These are phyloP conservation scores for Lasioglossum morio DNA, from an alignment of 2,888 invertebrate species.

Conservation along the genomic window DNA sequence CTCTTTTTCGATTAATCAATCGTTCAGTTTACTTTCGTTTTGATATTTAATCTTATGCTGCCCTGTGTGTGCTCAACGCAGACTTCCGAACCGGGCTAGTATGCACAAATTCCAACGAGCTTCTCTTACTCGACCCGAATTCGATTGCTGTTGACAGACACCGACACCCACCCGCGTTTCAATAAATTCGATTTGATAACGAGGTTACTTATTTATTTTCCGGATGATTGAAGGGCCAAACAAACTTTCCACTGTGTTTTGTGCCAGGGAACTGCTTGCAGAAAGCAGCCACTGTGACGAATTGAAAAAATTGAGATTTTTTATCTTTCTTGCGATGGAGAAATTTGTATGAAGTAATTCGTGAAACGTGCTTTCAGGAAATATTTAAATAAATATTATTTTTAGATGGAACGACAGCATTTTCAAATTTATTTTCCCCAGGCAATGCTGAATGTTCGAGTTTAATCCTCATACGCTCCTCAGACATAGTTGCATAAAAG, in stretches of 20 bases:
- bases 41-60: slow-evolving; percentile 62
- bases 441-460: not conserved
- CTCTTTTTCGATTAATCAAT: slow-evolving; percentile 45
- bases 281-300: too few relatives aligned
- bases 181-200: not conserved
- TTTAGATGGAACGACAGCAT: too few relatives aligned
- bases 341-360: too few relatives aligned
- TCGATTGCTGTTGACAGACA: not conserved
- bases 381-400: too few relatives aligned
- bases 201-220: not conserved
- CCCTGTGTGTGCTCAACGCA: slow-evolving; percentile 15
- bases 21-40: slow-evolving; percentile 64
- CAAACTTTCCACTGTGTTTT: not conserved
- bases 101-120: not conserved
- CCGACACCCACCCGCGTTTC: not conserved
- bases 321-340: not conserved
- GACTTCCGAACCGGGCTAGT: not conserved
- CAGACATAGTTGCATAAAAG: too few relatives aligned
- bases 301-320: not conserved
- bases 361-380: too few relatives aligned
- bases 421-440: not conserved
- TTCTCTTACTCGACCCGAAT: slow-evolving; percentile 6
- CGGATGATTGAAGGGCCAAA: not conserved
- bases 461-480: too few relatives aligned
- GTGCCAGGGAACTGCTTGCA: too few relatives aligned